A percentile compares a stretch with the other conserved stretches of the same genome.
phyloP scores from a whole-genome alignment of 2,888 invertebrate genomes.

The Spilarctia lutea region DNA sequence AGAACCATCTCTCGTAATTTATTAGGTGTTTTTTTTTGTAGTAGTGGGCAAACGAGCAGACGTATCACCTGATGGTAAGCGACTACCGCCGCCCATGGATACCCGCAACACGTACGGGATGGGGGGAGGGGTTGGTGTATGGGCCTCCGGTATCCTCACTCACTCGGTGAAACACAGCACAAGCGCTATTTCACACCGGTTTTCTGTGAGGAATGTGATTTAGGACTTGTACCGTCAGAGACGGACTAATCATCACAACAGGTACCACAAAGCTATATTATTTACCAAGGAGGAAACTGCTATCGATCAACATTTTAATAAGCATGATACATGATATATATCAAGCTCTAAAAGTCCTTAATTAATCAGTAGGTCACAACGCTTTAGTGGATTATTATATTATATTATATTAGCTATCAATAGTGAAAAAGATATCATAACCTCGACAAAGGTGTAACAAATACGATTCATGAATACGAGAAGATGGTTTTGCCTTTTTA shows the following conservation, averaged over 20 bases:
- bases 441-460: background rate
- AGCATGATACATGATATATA: background rate
- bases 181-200: too few species aligned
- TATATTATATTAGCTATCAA: too few species aligned
- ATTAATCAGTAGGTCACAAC: background rate
- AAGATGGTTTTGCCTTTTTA: background rate
- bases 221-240: background rate
- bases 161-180: too few species aligned
- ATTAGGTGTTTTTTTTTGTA: background rate
- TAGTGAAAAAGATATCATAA: too few species aligned
- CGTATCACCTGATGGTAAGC: too few species aligned
- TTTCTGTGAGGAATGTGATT: too few species aligned
- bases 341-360: background rate
- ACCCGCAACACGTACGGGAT: too few species aligned
- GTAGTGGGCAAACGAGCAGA: too few species aligned
- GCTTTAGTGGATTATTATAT: too few species aligned
- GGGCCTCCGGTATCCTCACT: too few species aligned
- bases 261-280: background rate
- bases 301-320: background rate
- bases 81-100: too few species aligned
- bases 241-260: background rate
- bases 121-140: too few species aligned
- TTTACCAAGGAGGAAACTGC: background rate
- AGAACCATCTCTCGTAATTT: background rate
- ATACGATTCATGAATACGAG: background rate